phyloP scores from a whole-genome alignment of 2,113 vertebrate species.

The Pangasianodon hypophthalmus region DNA sequence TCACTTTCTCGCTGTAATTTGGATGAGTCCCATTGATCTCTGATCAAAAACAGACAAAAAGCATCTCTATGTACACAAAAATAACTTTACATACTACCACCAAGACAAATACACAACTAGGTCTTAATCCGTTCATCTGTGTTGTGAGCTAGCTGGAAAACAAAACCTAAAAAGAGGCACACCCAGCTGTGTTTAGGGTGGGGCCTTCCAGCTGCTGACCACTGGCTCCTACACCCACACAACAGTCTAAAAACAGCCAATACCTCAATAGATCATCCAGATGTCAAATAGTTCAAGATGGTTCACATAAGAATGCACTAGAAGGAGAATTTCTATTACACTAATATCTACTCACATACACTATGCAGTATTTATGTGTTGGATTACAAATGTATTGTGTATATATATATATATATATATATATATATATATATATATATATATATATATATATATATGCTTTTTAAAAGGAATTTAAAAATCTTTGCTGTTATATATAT shows the following conservation, averaged over 20 bases:
- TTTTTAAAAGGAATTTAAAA: no score
- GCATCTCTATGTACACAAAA: neutral
- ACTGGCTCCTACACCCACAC: slow-evolving; percentile 41
- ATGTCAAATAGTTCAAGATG: slow-evolving; percentile 39
- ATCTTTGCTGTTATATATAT: no score
- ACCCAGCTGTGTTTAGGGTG: slow-evolving; percentile 20
- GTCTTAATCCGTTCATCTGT: slow-evolving; percentile 16
- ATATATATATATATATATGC: neutral
- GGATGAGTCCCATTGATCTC: slow-evolving; percentile 8
- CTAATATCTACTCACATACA: neutral
- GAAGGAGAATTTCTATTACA: neutral
- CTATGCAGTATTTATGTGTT: neutral
- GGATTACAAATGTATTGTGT: neutral
- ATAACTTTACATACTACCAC: neutral
- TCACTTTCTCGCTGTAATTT: slow-evolving; percentile 38
- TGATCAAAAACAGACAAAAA: neutral
- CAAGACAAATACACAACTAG: slow-evolving; percentile 30
- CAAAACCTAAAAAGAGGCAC: slow-evolving; percentile 24
- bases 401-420: neutral
- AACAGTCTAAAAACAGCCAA: slow-evolving; percentile 38
- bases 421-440: neutral
- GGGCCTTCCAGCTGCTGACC: slow-evolving; percentile 43
- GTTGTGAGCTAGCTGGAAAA: slow-evolving; percentile 24
- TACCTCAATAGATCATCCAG: slow-evolving; percentile 32
- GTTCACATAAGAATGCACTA: neutral